Evolutionary conservation across 2,797 vertebrate species (phyloP), one percentile per base, ranked within the genome.

Genomic region (Lagothrix lagotricha): DNA sequence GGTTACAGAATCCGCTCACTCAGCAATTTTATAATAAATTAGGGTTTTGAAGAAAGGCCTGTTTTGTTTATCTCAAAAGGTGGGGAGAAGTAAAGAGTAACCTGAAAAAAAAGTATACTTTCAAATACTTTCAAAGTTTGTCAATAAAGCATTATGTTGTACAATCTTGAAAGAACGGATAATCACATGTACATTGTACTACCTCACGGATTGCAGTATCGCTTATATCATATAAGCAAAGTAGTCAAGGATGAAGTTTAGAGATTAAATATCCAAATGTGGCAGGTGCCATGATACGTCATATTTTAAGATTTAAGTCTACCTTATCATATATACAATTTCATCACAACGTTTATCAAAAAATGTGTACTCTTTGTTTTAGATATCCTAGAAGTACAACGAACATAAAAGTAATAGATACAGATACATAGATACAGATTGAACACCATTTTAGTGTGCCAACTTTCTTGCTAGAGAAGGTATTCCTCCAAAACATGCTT

Each of bases 1-100:
- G 89, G 82, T 94, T 84, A 61, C 50, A 94, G 77, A 96, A 97
- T 97, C 90, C 94, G 73, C 95, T 98, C 81, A 88, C 94, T 98
- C 96, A 98, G 93, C 94, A 96, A 57, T 96, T 96, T 98, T 92
- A 93, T 92, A 95, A 96, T 93, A 96, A 98, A 97, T 95, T 87
- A 92, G 44, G 19, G 70, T 39, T 70, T 80, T 44, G 96, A 75
- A 83, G 41, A 2, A 82, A 73, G 15, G 17, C 7, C 39, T 84
- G 77, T 61, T 97, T 97, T 98, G 96, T 96, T 98, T 95, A 92
- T 95, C 75, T 75, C 90, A 61, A 96, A 96, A 97, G 70, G 28
- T 50, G 24, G 26, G 15, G 73, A 58, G 36, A 95, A 22, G 9
- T 58, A 67, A 82, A 93, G 36, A 87, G 36, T 44, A 90, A 88